Evolutionary conservation across 2,888 invertebrate genomes (phyloP), one percentile per base, ranked within the genome.

Genomic region (Spisula subtruncata): DNA sequence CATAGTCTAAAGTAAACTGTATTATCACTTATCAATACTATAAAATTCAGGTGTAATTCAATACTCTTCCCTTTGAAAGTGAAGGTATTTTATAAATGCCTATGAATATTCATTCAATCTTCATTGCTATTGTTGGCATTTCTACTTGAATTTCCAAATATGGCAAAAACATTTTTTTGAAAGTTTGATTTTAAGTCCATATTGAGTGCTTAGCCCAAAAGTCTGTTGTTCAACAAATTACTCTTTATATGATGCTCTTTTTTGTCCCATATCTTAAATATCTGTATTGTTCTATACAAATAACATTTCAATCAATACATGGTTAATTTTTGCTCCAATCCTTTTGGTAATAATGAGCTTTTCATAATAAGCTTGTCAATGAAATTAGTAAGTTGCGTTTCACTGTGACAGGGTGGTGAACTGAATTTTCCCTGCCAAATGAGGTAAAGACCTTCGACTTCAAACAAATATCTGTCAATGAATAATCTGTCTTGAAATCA

Each of bases 1-100:
- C 35, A 18, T 29, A 32, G 75, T 75, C 75, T 32, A 35, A n/a
- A 32, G 75, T 75, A 75, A 75, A 75, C 32, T 75, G n/a, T 75
- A 35, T 75, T 75, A 75, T 75, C 75, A 75, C 35, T 75, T 75
- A 75, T 75, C 75, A 35, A 32, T 32, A 75, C 75, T 75, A 29
- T 75, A 75, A 75, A 75, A 75, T 29, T 14, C 16, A 10, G 18
- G 35, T 32, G 75, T 75, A 75, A 75, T 35, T 75, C 75, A 35
- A 75, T 75, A 75, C 32, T 4, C 16, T 35, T 75, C 35, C 35
- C 75, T 75, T 75, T 75, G 75, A 75, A 75, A 29, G 25, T 75
- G 0, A 75, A 35, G 32, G 32, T 75, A 75, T 32, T 32, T 75
- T 32, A 4, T 75, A 2, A n/a, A n/a, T n/a, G n/a, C n/a, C n/a